Conservation (phyloP, 1,140 invertebrate genomes). For the Aphidius gifuensis region DNA sequence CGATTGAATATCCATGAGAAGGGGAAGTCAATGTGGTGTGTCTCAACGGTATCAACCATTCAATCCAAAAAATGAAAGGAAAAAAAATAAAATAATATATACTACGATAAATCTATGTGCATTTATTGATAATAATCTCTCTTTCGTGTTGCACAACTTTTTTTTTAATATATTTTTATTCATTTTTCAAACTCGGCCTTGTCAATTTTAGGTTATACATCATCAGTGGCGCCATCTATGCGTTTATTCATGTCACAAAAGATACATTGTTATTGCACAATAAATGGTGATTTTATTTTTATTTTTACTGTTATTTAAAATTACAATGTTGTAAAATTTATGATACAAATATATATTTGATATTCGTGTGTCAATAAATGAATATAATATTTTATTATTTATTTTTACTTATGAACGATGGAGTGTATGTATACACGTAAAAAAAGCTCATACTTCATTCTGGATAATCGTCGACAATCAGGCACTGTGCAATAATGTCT, state of each 20-base stretch:
- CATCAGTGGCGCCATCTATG: not conserved
- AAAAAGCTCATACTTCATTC: not conserved
- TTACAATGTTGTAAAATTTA: no score
- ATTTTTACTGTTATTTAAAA: not conserved
- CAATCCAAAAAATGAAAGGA: not conserved
- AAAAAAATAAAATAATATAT: not conserved
- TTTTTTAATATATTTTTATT: not conserved
- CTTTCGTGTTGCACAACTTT: not conserved
- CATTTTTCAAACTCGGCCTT: no score
- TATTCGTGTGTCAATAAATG: no score
- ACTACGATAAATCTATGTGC: no score
- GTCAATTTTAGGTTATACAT: no score
- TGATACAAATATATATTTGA: no score
- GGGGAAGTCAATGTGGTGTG: slow-evolving; percentile 2
- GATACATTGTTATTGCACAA: not conserved
- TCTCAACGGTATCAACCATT: slow-evolving; percentile 4
- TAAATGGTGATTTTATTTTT: not conserved
- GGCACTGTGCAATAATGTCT: not conserved
- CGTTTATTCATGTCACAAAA: not conserved
- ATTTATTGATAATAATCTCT: no score
- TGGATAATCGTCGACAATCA: not conserved
- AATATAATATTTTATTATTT: not conserved
- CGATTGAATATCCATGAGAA: slow-evolving; percentile 23
- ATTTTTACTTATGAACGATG: not conserved
- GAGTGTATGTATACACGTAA: no score